phyloP scores from a whole-genome alignment of 2,113 vertebrate species.

The Panurus biarmicus region DNA sequence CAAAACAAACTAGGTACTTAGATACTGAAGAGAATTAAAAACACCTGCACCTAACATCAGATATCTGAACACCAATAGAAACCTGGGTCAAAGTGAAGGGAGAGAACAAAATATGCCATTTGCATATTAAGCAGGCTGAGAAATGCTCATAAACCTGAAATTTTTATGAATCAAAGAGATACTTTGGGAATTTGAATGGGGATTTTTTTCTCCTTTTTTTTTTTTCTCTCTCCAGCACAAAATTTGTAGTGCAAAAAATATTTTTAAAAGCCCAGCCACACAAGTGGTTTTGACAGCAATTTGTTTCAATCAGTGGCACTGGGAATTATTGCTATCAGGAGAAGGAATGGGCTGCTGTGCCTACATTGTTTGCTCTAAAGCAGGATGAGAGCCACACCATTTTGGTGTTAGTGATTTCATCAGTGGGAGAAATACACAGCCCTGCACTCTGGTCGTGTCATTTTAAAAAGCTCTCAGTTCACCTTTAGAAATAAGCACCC shows the following conservation, averaged over 20 bases:
- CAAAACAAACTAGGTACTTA: background rate
- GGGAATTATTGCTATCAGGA: constrained; percentile 12
- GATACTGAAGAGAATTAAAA: background rate
- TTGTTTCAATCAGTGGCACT: background rate
- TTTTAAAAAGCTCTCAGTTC: constrained; percentile 22
- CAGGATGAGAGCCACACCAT: background rate
- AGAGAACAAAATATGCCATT: background rate
- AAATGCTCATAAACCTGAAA: background rate
- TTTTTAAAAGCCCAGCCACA: background rate
- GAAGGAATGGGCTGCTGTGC: background rate
- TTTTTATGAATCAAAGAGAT: background rate
- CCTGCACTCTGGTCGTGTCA: background rate
- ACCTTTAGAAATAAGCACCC: constrained; percentile 21
- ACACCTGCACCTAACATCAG: background rate
- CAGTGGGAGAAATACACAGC: background rate
- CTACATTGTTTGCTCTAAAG: constrained; percentile 1
- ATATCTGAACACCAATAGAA: background rate
- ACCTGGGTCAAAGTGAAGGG: background rate
- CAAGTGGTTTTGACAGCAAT: background rate
- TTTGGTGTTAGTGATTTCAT: constrained; percentile 31
- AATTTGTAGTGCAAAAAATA: background rate
- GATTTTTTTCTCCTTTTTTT: background rate
- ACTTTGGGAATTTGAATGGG: background rate
- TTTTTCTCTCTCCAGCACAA: background rate
- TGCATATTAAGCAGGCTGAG: background rate